Base-by-base conservation (phyloP, 2,888 invertebrate genomes). In the Coenonympha arcania region DNA sequence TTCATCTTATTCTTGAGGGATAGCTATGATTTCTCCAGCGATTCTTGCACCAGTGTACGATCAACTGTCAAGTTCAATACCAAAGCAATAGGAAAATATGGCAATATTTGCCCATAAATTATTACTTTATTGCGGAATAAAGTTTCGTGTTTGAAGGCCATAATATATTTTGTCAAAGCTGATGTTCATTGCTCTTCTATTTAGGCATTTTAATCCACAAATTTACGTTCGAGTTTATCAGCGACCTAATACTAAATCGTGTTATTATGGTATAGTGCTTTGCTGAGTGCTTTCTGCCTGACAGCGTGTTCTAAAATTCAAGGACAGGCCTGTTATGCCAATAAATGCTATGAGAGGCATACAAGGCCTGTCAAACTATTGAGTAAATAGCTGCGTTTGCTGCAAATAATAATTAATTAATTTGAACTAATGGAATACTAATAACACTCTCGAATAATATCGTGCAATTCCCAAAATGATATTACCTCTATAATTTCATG, bases 281-380 rank as follows among this genome's bases (percentile, higher is more conserved):
- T 11, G 20, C 37, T 3, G 37, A 20, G 13, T 15, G 39, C 39
- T 22, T 16, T 40, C 20, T 15, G 39, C 22, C 11, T 20, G 15
- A 15, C 24, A 24, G 24, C 39, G 5, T 40, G 24, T 40, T 24
- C 24, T 40, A 40, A 40, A 40, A 40, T 40, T 24, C 39, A 40
- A 40, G 24, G 39, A 11, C 39, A 26, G 5, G 24, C 24, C 39
- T 40, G 24, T 40, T 16, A 40, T 24, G 39, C 22, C 16, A 24
- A n/a, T 33, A 20, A 20, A 20, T 19, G 37, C 36, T 19, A 36
- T 36, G 3, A 34, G n/a, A 18, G 9, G 34, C 34, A 20, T 37
- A 33, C 19, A 37, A 37, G 13, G 20, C 15, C 31, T 15, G 15
- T 33, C 8, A 16, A 15, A n/a, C n/a, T n/a, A n/a, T n/a, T n/a